Percentiles rank a stretch among this genome's conserved stretches.
Evolutionary conservation across 2,888 invertebrate species (phyloP).

Genomic region (Hypsopygia costalis): DNA sequence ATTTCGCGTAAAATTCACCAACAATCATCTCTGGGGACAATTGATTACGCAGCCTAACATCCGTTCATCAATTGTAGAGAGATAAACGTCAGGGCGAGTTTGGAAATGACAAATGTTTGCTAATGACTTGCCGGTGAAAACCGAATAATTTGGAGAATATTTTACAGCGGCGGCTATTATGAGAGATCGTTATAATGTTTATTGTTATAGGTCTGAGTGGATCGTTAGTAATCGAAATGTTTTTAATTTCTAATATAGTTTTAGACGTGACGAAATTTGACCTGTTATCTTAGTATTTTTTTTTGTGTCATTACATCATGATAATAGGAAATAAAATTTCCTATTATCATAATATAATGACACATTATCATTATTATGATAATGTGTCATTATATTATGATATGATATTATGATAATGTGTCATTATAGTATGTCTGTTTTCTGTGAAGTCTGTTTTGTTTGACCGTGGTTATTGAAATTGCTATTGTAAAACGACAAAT

Average conservation of each 20-base stretch:
- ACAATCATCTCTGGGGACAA: constrained; percentile 60
- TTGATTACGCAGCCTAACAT: constrained; percentile 68
- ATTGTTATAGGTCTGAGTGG: constrained; percentile 20
- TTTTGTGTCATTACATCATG: too few species aligned
- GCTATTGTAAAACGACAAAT: too few species aligned
- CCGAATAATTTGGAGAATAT: constrained; percentile 57
- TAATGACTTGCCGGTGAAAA: constrained; percentile 63
- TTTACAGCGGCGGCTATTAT: constrained; percentile 30
- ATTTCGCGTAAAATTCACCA: constrained; percentile 43
- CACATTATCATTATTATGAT: too few species aligned
- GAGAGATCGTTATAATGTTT: constrained; percentile 30
- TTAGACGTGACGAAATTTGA: too few species aligned
- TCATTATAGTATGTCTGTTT: too few species aligned
- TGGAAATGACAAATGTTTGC: constrained; percentile 75
- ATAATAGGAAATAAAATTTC: too few species aligned
- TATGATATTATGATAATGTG: too few species aligned
- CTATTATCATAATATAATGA: too few species aligned
- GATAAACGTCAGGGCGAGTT: constrained; percentile 70
- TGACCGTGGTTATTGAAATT: too few species aligned
- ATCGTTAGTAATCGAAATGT: constrained; percentile 30
- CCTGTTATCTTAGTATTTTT: too few species aligned
- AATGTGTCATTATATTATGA: too few species aligned
- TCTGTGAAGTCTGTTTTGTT: too few species aligned
- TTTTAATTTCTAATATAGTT: constrained; percentile 7
- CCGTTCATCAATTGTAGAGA: constrained; percentile 70